A percentile compares a stretch with the other conserved stretches of the same genome.
These are phyloP conservation scores for Rhinella marina DNA, from an alignment of 2,797 vertebrate genomes.

Conservation along the genomic window DNA sequence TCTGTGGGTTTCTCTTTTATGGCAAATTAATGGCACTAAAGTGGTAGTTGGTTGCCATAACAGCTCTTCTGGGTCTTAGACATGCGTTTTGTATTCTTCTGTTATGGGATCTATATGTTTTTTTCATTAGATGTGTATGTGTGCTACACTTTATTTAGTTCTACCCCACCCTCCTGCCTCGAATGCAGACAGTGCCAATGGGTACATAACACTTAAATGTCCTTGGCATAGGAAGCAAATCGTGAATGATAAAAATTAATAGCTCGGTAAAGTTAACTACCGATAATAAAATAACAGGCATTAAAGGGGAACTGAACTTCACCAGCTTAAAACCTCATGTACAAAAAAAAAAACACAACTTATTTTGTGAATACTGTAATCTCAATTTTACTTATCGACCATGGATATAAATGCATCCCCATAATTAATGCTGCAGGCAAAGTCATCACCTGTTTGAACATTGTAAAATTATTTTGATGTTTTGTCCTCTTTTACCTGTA, in stretches of 20 bases:
- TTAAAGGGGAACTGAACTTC: not conserved
- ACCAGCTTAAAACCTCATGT: not conserved
- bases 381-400: not conserved
- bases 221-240: not conserved
- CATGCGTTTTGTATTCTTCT: slow-evolving; percentile 23
- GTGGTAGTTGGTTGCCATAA: slow-evolving; percentile 26
- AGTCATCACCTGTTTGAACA: not conserved
- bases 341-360: not conserved
- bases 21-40: slow-evolving; percentile 52
- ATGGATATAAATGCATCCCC: not conserved
- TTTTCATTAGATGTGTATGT: slow-evolving; percentile 35
- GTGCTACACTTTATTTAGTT: slow-evolving; percentile 5
- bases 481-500: slow-evolving; percentile 78
- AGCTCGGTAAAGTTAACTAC: slow-evolving; percentile 7
- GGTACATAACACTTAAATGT: slow-evolving; percentile 14
- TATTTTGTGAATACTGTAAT: not conserved
- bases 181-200: not conserved
- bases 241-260: slow-evolving; percentile 24
- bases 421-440: not conserved
- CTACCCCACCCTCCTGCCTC: not conserved
- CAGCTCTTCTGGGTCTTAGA: slow-evolving; percentile 28
- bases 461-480: not conserved
- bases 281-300: not conserved
- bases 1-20: slow-evolving; percentile 47
- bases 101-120: slow-evolving; percentile 40